Evolutionary conservation across 1,140 invertebrate species (phyloP).

Genomic region (Apolygus lucorum): DNA sequence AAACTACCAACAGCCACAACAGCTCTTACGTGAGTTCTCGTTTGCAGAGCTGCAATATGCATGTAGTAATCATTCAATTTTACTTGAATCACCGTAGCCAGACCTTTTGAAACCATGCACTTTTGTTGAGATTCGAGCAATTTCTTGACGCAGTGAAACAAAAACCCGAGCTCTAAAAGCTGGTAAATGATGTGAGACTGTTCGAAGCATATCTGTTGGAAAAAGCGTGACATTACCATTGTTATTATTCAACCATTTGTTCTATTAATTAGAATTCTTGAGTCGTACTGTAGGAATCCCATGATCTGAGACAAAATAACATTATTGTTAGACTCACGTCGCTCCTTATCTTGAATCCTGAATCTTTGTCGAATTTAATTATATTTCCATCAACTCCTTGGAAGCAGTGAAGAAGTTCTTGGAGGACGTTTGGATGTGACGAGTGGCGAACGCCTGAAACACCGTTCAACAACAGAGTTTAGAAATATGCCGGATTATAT

Average conservation of each 20-base stretch:
- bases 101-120: neutral
- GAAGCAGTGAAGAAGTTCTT: neutral
- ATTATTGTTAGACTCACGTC: neutral
- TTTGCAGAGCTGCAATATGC: neutral
- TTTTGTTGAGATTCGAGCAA: neutral
- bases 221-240: neutral
- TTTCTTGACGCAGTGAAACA: neutral
- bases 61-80: neutral
- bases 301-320: too few relatives aligned
- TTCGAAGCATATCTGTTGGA: neutral
- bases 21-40: too few relatives aligned
- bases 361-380: neutral
- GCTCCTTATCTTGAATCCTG: neutral
- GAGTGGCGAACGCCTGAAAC: neutral
- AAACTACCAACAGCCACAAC: too few relatives aligned
- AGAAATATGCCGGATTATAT: too few relatives aligned
- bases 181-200: conserved; percentile 7
- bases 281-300: too few relatives aligned
- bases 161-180: neutral
- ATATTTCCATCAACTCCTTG: conserved; percentile 6
- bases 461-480: too few relatives aligned
- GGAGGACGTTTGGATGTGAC: neutral
- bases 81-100: neutral
- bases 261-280: neutral
- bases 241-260: neutral